phyloP scores from a whole-genome alignment of 2,888 invertebrate genomes.

The Miltochrista miniata region DNA sequence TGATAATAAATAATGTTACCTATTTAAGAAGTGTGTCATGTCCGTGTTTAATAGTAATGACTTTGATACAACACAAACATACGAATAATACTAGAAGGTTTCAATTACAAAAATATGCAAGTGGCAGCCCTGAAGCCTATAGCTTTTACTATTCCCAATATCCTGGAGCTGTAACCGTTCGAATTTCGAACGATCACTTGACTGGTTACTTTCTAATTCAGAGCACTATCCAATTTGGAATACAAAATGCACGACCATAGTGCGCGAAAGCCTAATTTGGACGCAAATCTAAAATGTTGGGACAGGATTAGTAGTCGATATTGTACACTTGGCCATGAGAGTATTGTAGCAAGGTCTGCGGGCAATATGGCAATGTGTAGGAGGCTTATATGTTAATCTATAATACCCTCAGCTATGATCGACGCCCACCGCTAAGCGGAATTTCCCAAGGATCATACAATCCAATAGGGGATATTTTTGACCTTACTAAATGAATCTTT shows the following conservation, averaged over 20 bases:
- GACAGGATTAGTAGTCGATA: constrained; percentile 22
- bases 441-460: no score
- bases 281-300: constrained; percentile 26
- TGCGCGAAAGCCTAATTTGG: constrained; percentile 22
- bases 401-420: no score
- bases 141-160: constrained; percentile 42
- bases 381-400: no score
- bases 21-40: no score
- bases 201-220: constrained; percentile 58
- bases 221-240: constrained; percentile 39
- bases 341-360: neutral
- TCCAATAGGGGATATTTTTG: no score
- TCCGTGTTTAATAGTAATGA: no score
- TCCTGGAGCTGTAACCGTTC: constrained; percentile 43
- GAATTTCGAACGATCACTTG: constrained; percentile 42
- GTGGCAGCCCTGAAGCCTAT: constrained; percentile 30
- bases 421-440: no score
- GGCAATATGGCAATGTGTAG: no score
- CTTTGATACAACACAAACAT: no score
- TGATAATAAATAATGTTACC: no score
- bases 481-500: no score
- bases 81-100: no score
- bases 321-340: neutral
- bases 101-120: neutral
- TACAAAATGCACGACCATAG: constrained; percentile 28